Evolutionary conservation across 2,888 invertebrate genomes (phyloP), one percentile per base, ranked within the genome.

Genomic region (Bombyx huttoni): DNA sequence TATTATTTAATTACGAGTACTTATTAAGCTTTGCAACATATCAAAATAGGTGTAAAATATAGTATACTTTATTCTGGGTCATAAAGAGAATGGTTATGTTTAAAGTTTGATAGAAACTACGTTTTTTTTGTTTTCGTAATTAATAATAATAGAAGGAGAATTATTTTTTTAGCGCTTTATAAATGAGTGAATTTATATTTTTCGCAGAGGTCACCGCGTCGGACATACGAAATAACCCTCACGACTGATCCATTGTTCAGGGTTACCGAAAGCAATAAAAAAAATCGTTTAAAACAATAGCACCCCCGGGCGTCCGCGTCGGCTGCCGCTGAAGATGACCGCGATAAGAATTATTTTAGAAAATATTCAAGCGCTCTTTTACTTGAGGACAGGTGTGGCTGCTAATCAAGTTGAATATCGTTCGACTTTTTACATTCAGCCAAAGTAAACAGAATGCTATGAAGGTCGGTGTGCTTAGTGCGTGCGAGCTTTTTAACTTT

Each of bases 211-310:
- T 34, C 50, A 47, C 49, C 62, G 73, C 69, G 72, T 73, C 74
- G 68, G 70, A 68, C 71, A 72, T 66, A 68, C 72, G 63, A 75
- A 73, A 78, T 81, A 75, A 75, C 76, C 81, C 79, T 71, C 73
- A 68, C 68, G 71, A 71, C 74, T 67, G 67, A 65, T 67, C 88
- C 85, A 88, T 88, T 88, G 88, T 88, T 82, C 77, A 62, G 76
- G 80, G 80, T 80, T 79, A 82, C 80, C 74, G 80, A 75, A 79
- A 81, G 79, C 77, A 82, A 85, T 81, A 87, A 88, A 87, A 85
- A 86, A 24, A 24, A 63, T 68, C 65, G 67, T 77, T 82, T 81
- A 87, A 87, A 78, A 88, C 88, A 88, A 88, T 87, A 82, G 84
- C 79, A 78, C 82, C 88, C 87, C 65, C 73, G 63, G 85, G 88